phyloP scores from a whole-genome alignment of 2,113 vertebrate genomes.

The Salvelinus namaycush region DNA sequence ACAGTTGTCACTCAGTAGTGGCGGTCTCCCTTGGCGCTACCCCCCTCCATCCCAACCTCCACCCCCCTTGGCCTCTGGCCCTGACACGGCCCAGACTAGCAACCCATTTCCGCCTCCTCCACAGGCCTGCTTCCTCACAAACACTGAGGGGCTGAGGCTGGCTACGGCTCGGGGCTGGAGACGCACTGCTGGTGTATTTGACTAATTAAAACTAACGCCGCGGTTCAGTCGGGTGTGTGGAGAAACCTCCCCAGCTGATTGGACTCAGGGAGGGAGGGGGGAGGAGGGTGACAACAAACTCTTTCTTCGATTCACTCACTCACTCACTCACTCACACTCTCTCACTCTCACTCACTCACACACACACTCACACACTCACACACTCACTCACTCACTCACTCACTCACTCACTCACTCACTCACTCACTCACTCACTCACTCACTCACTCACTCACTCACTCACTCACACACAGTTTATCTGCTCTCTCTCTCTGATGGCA shows the following conservation, averaged over 20 bases:
- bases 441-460: too few species aligned
- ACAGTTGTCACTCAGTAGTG: slow-evolving; percentile 88
- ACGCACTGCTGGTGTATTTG: neutral
- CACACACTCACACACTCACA: too few species aligned
- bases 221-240: neutral
- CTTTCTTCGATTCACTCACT: neutral
- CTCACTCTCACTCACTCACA: too few species aligned
- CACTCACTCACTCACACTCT: too few species aligned
- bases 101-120: slow-evolving; percentile 54
- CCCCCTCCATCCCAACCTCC: neutral
- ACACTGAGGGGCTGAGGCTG: slow-evolving; percentile 24
- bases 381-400: too few species aligned
- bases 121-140: slow-evolving; percentile 60
- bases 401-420: too few species aligned
- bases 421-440: too few species aligned
- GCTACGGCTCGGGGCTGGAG: slow-evolving; percentile 9
- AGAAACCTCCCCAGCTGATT: neutral
- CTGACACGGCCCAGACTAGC: slow-evolving; percentile 59
- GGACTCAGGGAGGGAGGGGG: neutral
- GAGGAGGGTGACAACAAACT: neutral
- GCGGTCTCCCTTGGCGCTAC: slow-evolving; percentile 18
- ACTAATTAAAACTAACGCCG: neutral
- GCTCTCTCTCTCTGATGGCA: slow-evolving; percentile 12
- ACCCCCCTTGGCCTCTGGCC: slow-evolving; percentile 2
- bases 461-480: too few species aligned